A percentile compares a stretch with the other conserved stretches of the same genome.
Conservation (phyloP, 35 echinoderm and acorn worm genomes). For the Patiria miniata region DNA sequence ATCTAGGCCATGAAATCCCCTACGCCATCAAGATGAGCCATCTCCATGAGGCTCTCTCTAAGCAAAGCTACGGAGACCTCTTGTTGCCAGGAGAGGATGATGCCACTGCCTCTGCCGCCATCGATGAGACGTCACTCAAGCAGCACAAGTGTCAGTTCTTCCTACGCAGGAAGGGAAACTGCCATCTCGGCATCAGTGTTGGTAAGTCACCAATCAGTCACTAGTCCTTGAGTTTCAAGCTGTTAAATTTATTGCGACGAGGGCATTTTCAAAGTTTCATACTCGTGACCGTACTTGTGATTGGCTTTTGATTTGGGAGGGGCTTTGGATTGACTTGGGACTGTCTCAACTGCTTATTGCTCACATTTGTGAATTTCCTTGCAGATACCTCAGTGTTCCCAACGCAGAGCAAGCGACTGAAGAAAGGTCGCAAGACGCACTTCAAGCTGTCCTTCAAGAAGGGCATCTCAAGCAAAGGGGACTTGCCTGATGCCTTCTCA, state of each 20-base stretch:
- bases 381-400: conserved; percentile 72
- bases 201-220: conserved; percentile 43
- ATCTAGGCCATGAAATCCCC: conserved; percentile 84
- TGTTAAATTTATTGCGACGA: background rate
- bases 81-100: conserved; percentile 65
- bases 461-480: conserved; percentile 66
- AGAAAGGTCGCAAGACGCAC: conserved; percentile 74
- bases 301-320: background rate
- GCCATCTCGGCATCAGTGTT: conserved; percentile 34
- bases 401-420: conserved; percentile 50
- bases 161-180: conserved; percentile 61
- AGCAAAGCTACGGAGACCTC: conserved; percentile 52
- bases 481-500: conserved; percentile 30
- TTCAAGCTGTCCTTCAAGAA: conserved; percentile 88
- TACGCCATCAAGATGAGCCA: conserved; percentile 95
- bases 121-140: conserved; percentile 63
- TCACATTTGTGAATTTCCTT: no score
- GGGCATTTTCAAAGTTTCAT: background rate
- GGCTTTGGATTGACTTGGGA: background rate
- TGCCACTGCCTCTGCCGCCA: conserved; percentile 56
- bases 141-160: conserved; percentile 89
- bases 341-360: background rate
- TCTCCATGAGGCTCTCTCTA: conserved; percentile 68
- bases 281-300: background rate
- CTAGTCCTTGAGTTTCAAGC: background rate